These are phyloP conservation scores for Pagrus major DNA, from an alignment of 2,113 vertebrate species.

Conservation along the genomic window DNA sequence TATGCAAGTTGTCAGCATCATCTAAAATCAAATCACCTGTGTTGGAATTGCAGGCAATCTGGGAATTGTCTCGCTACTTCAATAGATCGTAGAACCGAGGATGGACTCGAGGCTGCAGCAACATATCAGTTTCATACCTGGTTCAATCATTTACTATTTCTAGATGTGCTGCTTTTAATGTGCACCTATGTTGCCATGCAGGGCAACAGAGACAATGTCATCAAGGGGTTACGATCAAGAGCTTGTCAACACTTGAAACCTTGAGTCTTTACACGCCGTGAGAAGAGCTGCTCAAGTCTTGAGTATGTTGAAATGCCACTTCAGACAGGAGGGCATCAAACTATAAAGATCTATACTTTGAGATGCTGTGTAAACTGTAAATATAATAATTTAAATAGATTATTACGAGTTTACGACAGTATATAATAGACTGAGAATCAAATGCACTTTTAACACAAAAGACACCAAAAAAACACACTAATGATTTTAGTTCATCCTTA, in stretches of 20 bases:
- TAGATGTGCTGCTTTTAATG: constrained; percentile 9
- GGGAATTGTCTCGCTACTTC: constrained; percentile 15
- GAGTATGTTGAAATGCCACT: neutral
- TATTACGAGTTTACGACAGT: neutral
- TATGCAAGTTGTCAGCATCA: constrained; percentile 23
- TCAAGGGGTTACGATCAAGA: constrained; percentile 1
- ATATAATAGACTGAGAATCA: neutral
- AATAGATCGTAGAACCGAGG: constrained; percentile 27
- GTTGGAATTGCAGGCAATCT: constrained; percentile 30
- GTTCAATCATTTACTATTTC: neutral
- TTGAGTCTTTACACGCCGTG: neutral
- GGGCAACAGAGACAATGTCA: constrained; percentile 2
- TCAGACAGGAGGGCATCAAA: neutral
- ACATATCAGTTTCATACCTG: neutral
- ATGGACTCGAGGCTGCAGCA: constrained; percentile 5
- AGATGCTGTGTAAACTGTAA: neutral
- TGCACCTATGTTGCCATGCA: neutral
- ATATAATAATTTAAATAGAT: neutral
- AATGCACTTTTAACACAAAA: no score
- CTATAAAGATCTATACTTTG: neutral
- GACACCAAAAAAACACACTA: constrained; percentile 16
- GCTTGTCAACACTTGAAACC: neutral
- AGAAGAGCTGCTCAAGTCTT: neutral
- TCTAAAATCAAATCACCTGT: constrained; percentile 43
- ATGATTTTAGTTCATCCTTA: constrained; percentile 18